Evolutionary conservation across 2,797 vertebrate genomes (phyloP), one percentile per base, ranked within the genome.

Genomic region (Nasua narica): DNA sequence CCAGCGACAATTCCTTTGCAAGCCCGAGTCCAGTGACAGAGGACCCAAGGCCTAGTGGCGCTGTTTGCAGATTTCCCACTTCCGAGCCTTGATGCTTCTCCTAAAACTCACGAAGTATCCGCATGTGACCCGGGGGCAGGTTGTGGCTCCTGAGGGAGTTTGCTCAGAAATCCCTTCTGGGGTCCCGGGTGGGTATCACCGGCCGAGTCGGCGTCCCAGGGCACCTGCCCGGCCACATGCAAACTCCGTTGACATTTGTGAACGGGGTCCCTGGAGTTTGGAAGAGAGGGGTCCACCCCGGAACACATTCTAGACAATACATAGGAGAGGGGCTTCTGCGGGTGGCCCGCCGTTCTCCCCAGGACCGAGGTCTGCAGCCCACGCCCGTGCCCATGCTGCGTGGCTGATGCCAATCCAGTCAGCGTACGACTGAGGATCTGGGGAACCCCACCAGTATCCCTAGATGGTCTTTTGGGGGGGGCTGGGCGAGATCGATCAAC

Each of bases 161-260:
- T 15, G 35, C 9, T 50, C 29, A 18, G 48, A 35, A n/a, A 54
- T 76, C n/a, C 32, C 29, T 21, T 52, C 37, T 5, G 72, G 54
- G 46, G 56, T 43, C 10, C 0, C 4, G 10, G 2, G 27, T 5
- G 21, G 16, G 25, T 11, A 12, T 40, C 67, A 11, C 67, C 0
- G 16, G 46, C 16, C 21, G 21, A 13, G 7, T 1, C 3, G 5
- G 25, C 4, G 25, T 12, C 79, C 69, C 0, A 0, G 7, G 3
- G 27, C 50, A 2, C n/a, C 70, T 1, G 7, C 29, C 69, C 12
- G 3, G 35, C 25, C 14, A 4, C 16, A n/a, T 1, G 19, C 18
- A 8, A 18, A 18, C 21, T 5, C 25, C 7, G 5, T 25, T 13
- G 52, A 35, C 54, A 43, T n/a, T 11, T 9, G 54, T 5, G 35